phyloP scores from a whole-genome alignment of 30 jellyfish, hydroid and myxozoan species.

The Hydractinia echinata region DNA sequence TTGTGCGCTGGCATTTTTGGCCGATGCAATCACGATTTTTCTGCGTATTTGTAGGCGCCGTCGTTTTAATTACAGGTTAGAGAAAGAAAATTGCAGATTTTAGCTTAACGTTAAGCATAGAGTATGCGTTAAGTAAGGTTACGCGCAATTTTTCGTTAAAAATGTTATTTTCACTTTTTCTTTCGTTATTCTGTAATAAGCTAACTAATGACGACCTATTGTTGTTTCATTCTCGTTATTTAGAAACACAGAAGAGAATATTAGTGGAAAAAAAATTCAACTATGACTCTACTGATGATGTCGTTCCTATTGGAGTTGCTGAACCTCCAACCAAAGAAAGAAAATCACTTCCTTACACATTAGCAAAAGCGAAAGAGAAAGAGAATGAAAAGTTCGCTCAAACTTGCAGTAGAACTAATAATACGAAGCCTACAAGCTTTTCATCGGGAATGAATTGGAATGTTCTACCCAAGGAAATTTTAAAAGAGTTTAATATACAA shows the following conservation, averaged over 20 bases:
- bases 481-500: constrained; percentile 14
- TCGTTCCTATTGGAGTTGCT: constrained; percentile 19
- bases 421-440: neutral
- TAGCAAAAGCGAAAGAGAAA: constrained; percentile 20
- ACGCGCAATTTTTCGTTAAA: neutral
- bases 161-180: neutral
- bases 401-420: neutral
- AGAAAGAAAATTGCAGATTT: too few species aligned
- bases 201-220: too few species aligned
- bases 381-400: neutral
- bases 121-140: too few species aligned
- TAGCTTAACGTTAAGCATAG: too few species aligned
- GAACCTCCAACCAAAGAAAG: neutral
- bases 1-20: too few species aligned
- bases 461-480: constrained; percentile 25
- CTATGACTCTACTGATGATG: constrained; percentile 34
- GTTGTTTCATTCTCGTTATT: neutral
- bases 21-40: too few species aligned
- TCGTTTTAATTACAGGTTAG: too few species aligned
- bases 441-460: constrained; percentile 25
- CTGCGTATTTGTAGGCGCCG: too few species aligned
- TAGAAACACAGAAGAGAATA: constrained; percentile 36
- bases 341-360: constrained; percentile 17
- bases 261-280: constrained; percentile 32
- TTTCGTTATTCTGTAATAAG: neutral